These are phyloP conservation scores for Cryptomyrus ogoouensis DNA, from an alignment of 2,113 vertebrate species.

Conservation along the genomic window DNA sequence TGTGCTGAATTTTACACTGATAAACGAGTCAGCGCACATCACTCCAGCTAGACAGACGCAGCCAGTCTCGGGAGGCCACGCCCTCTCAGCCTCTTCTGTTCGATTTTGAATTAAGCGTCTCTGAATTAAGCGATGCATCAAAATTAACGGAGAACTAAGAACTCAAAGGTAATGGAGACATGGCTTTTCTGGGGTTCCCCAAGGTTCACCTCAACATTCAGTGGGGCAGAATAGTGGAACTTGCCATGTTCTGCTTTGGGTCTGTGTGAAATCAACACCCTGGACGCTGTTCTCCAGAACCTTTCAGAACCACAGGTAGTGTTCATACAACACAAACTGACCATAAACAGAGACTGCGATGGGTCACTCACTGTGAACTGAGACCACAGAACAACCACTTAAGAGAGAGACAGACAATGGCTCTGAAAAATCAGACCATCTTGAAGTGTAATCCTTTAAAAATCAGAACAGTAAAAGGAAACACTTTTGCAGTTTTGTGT, in stretches of 20 bases:
- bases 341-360: background rate
- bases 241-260: background rate
- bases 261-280: background rate
- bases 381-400: background rate
- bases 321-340: background rate
- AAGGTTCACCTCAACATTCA: background rate
- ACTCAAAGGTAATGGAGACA: background rate
- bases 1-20: background rate
- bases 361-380: slow-evolving; percentile 3
- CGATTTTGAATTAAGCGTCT: background rate
- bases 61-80: background rate
- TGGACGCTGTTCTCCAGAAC: background rate
- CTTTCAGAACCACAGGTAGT: background rate
- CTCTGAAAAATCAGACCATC: background rate
- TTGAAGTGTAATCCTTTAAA: background rate
- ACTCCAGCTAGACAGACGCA: background rate
- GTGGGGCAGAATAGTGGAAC: background rate
- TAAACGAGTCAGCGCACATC: background rate
- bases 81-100: background rate
- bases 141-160: background rate
- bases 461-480: background rate
- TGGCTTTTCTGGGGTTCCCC: background rate
- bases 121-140: background rate
- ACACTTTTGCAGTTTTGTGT: background rate
- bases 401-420: background rate